phyloP scores from a whole-genome alignment of 1,140 invertebrate species.

The Cydia strobilella region DNA sequence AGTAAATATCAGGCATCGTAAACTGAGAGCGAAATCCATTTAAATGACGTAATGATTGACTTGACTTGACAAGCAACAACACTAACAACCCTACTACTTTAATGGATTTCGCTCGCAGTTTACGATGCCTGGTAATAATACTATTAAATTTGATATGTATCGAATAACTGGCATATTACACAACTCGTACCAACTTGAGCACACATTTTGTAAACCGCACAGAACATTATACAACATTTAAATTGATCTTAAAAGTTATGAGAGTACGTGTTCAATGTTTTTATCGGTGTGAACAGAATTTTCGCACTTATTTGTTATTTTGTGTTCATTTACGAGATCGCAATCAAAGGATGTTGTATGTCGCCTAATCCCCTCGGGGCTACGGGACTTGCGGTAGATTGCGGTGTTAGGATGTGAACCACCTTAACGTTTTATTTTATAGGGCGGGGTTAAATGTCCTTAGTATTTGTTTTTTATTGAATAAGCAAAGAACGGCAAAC shows the following conservation, averaged over 20 bases:
- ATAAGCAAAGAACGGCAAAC: too few species aligned
- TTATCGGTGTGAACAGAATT: not conserved
- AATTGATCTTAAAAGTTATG: not conserved
- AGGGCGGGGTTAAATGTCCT: not conserved
- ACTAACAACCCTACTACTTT: too few species aligned
- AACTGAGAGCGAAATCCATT: too few species aligned
- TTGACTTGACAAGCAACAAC: too few species aligned
- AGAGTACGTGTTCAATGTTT: constrained; percentile 8
- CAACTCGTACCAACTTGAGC: too few species aligned
- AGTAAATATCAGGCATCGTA: too few species aligned
- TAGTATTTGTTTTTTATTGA: not conserved
- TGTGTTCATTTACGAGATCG: not conserved
- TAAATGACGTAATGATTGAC: too few species aligned
- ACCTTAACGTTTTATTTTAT: not conserved
- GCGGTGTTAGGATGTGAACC: not conserved
- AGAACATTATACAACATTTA: not conserved
- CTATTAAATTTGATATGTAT: too few species aligned
- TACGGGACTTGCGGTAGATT: not conserved
- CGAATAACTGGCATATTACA: too few species aligned
- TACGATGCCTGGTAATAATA: too few species aligned
- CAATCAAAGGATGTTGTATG: not conserved
- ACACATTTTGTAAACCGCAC: too few species aligned
- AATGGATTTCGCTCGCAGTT: too few species aligned
- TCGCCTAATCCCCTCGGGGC: not conserved
- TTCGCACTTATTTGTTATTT: not conserved